Evolutionary conservation across 2,797 vertebrate genomes (phyloP).

Genomic region (Eulemur coronatus): DNA sequence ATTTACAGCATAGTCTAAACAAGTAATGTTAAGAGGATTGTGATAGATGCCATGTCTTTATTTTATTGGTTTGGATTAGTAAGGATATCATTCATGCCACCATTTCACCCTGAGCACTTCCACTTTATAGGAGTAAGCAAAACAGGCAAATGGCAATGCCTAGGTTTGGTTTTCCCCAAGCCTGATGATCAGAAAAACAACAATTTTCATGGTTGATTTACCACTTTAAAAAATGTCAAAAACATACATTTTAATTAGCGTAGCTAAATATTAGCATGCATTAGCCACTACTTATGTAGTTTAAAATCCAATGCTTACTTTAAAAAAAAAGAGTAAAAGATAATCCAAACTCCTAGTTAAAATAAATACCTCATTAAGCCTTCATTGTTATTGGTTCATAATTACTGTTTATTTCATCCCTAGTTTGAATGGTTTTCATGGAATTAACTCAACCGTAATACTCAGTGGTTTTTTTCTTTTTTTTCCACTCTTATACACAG

Average conservation of each 20-base stretch:
- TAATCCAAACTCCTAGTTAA: conserved; percentile 58
- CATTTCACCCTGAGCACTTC: neutral
- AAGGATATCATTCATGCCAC: neutral
- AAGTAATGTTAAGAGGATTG: neutral
- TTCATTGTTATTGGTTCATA: conserved; percentile 59
- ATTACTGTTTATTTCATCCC: conserved; percentile 46
- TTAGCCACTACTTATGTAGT: neutral
- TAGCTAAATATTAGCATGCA: conserved; percentile 16
- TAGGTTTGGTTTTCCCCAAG: neutral
- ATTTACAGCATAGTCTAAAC: neutral
- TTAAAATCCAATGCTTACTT: conserved; percentile 63
- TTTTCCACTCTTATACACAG: neutral
- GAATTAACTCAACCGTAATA: conserved; percentile 26
- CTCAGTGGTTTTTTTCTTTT: neutral
- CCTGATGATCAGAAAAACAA: neutral
- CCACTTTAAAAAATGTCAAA: neutral
- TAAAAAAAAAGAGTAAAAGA: conserved; percentile 51
- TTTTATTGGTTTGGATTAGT: neutral
- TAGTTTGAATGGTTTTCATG: conserved; percentile 18
- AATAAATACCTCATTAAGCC: conserved; percentile 67
- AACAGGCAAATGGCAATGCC: neutral
- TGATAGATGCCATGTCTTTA: neutral
- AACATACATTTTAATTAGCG: conserved; percentile 34
- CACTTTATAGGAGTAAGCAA: neutral
- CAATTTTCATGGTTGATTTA: neutral